These are phyloP conservation scores for Mastomys natalensis DNA, from an alignment of 2,113 vertebrate species.

Conservation along the genomic window DNA sequence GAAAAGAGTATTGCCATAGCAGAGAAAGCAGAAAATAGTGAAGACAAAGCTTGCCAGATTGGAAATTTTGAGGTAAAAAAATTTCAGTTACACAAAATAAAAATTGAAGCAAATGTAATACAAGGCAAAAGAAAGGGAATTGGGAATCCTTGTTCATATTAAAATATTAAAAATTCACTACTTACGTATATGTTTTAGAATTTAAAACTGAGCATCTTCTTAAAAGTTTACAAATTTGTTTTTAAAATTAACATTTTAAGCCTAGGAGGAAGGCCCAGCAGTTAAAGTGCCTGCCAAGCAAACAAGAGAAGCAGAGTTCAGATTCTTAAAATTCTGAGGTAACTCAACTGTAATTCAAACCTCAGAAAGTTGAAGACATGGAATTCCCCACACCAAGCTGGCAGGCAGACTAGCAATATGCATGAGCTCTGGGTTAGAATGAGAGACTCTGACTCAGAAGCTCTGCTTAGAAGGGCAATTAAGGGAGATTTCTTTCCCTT, in stretches of 20 bases:
- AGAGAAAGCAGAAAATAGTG: slow-evolving; percentile 43
- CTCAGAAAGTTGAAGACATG: background rate
- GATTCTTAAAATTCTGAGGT: background rate
- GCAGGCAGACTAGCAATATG: background rate
- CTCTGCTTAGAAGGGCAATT: background rate
- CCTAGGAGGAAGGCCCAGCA: background rate
- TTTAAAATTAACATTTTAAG: background rate
- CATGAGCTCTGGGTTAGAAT: background rate
- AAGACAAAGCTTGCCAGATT: background rate
- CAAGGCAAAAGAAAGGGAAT: background rate
- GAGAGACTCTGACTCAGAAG: background rate
- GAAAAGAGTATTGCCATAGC: background rate
- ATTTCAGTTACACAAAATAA: slow-evolving; percentile 23
- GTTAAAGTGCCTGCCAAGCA: background rate
- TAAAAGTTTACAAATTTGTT: background rate
- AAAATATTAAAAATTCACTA: slow-evolving; percentile 24
- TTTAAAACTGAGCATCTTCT: slow-evolving; percentile 26
- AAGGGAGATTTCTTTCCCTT: background rate
- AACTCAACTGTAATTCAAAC: background rate
- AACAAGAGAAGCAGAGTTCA: background rate
- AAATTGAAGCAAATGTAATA: background rate
- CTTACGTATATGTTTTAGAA: background rate
- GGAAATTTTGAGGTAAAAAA: background rate
- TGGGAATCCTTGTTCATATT: background rate
- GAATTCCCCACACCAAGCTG: too few relatives aligned